Evolutionary conservation across 2,113 vertebrate genomes (phyloP), one percentile per base, ranked within the genome.

Genomic region (Sterna hirundo): DNA sequence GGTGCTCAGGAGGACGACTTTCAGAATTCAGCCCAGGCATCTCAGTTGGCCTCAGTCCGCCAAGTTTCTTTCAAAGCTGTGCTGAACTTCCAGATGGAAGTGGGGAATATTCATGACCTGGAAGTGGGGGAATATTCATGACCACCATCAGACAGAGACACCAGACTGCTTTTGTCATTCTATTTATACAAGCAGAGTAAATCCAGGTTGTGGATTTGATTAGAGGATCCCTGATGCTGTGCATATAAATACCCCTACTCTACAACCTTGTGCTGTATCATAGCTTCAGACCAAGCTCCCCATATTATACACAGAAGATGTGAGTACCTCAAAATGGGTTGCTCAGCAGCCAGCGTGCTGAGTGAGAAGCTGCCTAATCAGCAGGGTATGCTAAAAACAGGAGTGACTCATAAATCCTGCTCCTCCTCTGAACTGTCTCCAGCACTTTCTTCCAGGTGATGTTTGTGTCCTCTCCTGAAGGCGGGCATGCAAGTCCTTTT

Each of bases 361-460:
- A 82, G 77, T 47, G 72, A 91, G 70, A 91, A 96, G 70, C 78
- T 91, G 70, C 91, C 52, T 87, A 11, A 68, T 96, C 86, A 87
- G 81, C 61, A 89, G 70, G 44, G 25, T 78, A 9, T 69, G 66
- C 65, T 85, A 65, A 91, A 93, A 91, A 3, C 44, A 49, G 70
- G 54, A 93, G 23, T 91, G 70, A 79, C 47, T 94, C 70, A 94
- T 77, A 91, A 95, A 87, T 85, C 71, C 61, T 84, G 23, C 42
- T 82, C 38, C 58, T 84, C n/a, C 38, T 93, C 54, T 77, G 51
- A 83, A 70, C 71, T 72, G 23, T 76, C 77, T 79, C 49, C 40
- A 90, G 46, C 57, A 76, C 58, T 13, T 81, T 86, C 89, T 93
- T 40, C 60, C 17, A 65, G 61, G 52, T 75, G 64, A 68, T 81